These are phyloP conservation scores for Yasuhikotakia modesta DNA, from an alignment of 2,797 vertebrate species.

Conservation along the genomic window DNA sequence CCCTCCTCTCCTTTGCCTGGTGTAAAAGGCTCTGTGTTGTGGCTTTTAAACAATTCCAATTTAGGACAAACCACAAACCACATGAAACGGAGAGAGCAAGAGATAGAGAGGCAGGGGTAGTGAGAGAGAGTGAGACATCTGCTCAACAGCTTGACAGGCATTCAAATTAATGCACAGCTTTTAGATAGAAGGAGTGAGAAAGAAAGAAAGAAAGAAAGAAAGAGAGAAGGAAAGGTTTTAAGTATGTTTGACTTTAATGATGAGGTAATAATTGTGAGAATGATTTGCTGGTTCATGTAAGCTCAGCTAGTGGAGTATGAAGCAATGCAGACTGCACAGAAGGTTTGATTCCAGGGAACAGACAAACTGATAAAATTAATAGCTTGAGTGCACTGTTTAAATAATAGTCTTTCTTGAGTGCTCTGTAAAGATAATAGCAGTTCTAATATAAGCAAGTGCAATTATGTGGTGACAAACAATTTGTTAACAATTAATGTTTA, in stretches of 20 bases:
- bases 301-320: not conserved
- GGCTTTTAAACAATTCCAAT: conserved; percentile 63
- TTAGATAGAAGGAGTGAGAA: conserved; percentile 13
- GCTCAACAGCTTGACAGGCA: conserved; percentile 56
- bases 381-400: no score
- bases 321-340: not conserved
- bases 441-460: no score
- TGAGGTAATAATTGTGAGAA: not conserved
- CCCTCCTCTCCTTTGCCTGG: conserved; percentile 51
- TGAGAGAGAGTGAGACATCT: conserved; percentile 54
- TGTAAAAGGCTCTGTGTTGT: conserved; percentile 54
- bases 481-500: no score
- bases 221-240: not conserved
- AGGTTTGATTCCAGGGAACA: not conserved
- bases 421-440: no score
- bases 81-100: conserved; percentile 56
- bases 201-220: no score
- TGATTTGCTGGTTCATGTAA: no score
- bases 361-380: not conserved
- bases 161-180: conserved; percentile 44
- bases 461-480: no score
- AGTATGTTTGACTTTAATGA: not conserved
- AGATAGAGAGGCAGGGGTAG: conserved; percentile 44
- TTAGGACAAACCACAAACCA: conserved; percentile 63
- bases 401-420: no score